Evolutionary conservation across 1,140 invertebrate species (phyloP).

Genomic region (Conus betulinus): DNA sequence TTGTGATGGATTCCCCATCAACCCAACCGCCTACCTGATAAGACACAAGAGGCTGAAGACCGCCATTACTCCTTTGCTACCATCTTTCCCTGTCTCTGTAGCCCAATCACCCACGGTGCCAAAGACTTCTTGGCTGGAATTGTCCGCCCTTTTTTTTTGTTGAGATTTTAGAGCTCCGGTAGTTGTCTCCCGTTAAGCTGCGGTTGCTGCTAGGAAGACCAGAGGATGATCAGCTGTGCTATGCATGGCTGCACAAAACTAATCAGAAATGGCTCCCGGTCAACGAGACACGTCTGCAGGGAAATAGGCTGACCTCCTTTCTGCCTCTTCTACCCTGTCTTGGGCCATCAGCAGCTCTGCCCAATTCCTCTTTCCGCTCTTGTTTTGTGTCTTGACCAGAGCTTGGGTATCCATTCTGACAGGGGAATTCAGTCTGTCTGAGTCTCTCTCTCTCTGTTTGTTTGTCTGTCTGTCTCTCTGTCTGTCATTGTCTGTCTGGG

Average conservation of each 20-base stretch:
- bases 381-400: not conserved
- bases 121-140: not conserved
- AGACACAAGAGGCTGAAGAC: too few species aligned
- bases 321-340: slow-evolving; percentile 28
- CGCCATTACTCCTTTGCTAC: too few species aligned
- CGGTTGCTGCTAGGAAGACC: not conserved
- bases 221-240: not conserved
- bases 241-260: slow-evolving; percentile 26
- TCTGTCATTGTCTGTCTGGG: too few species aligned
- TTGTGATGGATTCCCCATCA: too few species aligned
- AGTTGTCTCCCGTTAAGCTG: slow-evolving; percentile 11
- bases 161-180: not conserved
- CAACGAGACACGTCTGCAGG: slow-evolving; percentile 21
- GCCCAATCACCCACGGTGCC: too few species aligned
- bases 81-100: too few species aligned
- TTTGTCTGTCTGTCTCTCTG: too few species aligned
- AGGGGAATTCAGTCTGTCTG: too few species aligned
- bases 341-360: slow-evolving; percentile 12
- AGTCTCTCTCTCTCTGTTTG: too few species aligned
- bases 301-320: slow-evolving; percentile 20
- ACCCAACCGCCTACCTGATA: too few species aligned
- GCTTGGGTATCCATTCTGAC: too few species aligned
- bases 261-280: slow-evolving; percentile 12
- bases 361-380: not conserved
- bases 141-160: not conserved